phyloP scores from a whole-genome alignment of 2,797 vertebrate genomes.

The Pseudomugil tenellus region DNA sequence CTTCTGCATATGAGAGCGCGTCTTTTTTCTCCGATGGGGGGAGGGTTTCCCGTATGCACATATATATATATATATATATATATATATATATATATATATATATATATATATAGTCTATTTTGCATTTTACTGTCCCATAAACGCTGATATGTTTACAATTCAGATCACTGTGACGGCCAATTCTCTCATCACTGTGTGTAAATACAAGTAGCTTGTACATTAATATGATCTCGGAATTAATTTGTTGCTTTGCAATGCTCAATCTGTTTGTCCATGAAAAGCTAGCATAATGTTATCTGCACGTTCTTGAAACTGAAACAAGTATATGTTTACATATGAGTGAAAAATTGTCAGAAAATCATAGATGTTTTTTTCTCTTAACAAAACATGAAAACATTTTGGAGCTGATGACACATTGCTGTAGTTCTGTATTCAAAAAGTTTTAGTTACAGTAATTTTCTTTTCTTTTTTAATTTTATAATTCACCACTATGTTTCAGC shows the following conservation, averaged over 20 bases:
- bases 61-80: background rate
- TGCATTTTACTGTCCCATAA: slow-evolving; percentile 8
- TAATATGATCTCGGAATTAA: background rate
- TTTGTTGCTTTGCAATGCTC: slow-evolving; percentile 1
- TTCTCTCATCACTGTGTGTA: background rate
- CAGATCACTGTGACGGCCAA: background rate
- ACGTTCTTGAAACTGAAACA: too few species aligned
- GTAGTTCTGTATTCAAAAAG: background rate
- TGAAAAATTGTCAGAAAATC: background rate
- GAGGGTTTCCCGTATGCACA: slow-evolving; percentile 59
- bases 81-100: too few species aligned
- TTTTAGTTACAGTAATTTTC: background rate
- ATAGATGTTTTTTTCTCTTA: background rate
- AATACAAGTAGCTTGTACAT: background rate
- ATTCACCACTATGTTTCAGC: background rate
- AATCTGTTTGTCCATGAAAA: background rate
- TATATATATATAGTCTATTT: too few species aligned
- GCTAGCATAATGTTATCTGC: background rate
- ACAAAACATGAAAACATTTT: background rate
- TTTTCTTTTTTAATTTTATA: background rate
- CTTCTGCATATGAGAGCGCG: slow-evolving; percentile 54
- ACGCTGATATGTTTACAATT: slow-evolving; percentile 25
- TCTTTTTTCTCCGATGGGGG: slow-evolving; percentile 64
- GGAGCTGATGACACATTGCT: background rate
- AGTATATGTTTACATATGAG: too few species aligned